These are phyloP conservation scores for Himalopsyche anomala DNA, from an alignment of 2,888 invertebrate genomes.

Conservation along the genomic window DNA sequence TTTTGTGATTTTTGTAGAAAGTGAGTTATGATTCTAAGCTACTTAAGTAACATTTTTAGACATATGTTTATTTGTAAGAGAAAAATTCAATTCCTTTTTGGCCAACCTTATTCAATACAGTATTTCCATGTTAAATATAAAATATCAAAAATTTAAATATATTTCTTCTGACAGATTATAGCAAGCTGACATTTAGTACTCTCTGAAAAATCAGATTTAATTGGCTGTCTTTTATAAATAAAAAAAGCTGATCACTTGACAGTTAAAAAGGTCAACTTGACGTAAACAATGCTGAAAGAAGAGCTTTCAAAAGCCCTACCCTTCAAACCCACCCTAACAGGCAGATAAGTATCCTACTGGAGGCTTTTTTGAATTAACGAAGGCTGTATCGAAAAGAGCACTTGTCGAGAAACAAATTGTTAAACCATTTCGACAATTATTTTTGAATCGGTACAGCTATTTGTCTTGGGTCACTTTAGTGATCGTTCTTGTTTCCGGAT, in stretches of 20 bases:
- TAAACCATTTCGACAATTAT: constrained; percentile 58
- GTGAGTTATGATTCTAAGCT: no score
- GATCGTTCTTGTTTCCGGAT: neutral
- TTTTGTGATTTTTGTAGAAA: no score
- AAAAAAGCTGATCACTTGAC: constrained; percentile 18
- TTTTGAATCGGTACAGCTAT: constrained; percentile 36
- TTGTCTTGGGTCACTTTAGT: constrained; percentile 19
- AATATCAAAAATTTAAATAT: no score
- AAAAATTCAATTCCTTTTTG: no score
- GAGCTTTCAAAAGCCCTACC: neutral
- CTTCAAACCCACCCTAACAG: constrained; percentile 21
- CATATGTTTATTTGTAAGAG: no score
- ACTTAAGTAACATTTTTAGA: no score
- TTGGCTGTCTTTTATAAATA: neutral
- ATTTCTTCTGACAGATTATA: no score
- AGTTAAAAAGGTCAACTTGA: constrained; percentile 19
- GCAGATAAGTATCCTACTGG: constrained; percentile 23
- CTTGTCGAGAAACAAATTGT: constrained; percentile 53
- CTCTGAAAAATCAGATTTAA: neutral
- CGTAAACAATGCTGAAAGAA: constrained; percentile 9
- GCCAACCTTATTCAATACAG: no score
- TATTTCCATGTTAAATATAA: no score
- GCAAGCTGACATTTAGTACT: neutral
- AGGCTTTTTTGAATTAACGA: constrained; percentile 56
- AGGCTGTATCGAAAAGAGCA: constrained; percentile 29